Conservation (phyloP, 2,888 invertebrate genomes). For the Dryocosmus kuriphilus region DNA sequence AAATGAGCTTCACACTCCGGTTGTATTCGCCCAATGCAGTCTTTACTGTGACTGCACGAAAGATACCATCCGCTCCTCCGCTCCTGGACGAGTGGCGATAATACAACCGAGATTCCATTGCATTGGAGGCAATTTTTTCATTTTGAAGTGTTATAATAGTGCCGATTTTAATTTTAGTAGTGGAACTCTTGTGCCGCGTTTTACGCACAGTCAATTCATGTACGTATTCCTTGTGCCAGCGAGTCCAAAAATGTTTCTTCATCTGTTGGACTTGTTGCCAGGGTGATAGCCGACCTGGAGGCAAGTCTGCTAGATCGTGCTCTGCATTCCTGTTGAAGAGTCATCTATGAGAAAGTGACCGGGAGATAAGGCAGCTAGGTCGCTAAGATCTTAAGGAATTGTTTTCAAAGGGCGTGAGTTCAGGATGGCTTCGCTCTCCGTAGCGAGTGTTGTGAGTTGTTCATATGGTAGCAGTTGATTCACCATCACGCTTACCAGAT, state of each 20-base stretch:
- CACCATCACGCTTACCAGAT: neutral
- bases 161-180: too few species aligned
- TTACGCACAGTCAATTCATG: neutral
- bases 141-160: too few species aligned
- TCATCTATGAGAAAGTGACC: neutral
- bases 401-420: neutral
- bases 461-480: neutral
- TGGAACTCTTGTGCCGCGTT: too few species aligned
- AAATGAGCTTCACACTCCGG: neutral
- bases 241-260: too few species aligned
- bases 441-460: neutral
- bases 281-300: neutral
- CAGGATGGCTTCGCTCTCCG: neutral
- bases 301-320: neutral
- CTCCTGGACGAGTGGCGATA: too few species aligned
- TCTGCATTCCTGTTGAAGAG: neutral
- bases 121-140: too few species aligned
- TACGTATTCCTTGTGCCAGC: too few species aligned
- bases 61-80: constrained; percentile 43
- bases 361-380: neutral
- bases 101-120: too few species aligned
- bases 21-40: constrained; percentile 27
- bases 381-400: neutral
- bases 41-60: constrained; percentile 40
- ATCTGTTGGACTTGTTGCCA: neutral